Base-by-base conservation (phyloP, 2,888 invertebrate species). In the Apodemia duryi region DNA sequence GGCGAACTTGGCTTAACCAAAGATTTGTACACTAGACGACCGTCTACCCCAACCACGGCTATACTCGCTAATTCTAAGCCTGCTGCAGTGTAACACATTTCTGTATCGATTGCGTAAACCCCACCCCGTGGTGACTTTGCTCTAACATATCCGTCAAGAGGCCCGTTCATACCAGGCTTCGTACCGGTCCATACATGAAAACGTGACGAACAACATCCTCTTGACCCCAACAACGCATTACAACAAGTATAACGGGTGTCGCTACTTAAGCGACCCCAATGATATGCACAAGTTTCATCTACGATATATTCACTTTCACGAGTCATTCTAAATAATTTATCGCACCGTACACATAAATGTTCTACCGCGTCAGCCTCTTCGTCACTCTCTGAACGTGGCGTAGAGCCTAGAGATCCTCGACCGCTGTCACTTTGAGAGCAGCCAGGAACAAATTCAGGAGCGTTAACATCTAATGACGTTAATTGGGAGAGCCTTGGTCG, bases 61-160 rank as follows among this genome's bases (percentile, higher is more conserved):
- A 99, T 95, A 83, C 97, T 95, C 29, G 97, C 96, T 65, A 98
- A 86, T 83, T 99, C 98, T 62, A 97, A 88, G 1, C 99, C 99
- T 28, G 93, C 92, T 0, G 95, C 95, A 4, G 98, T 98, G 82
- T 96, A 98, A 74, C 97, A 97, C 99, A 99, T 99, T 90, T 99
- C 99, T 82, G 99, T 98, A 86, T 99, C 99, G 35, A 99, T 82
- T 1, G 97, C 97, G 83, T 95, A 98, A 1, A 97, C 94, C 66
- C 94, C 93, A 41, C 88, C 85, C 6, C 92, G 88, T 62, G 88
- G 84, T 61, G 87, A 86, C 66, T 88, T 83, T 1, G 95, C 95
- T 62, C 93, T 87, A 0, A 94, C 94, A 77, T 93, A 96, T 38
- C 94, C 95, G 21, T 93, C 92, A 68, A 94, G 93, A 0, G 96